Evolutionary conservation across 2,113 vertebrate genomes (phyloP).

Genomic region (Uria aalge): DNA sequence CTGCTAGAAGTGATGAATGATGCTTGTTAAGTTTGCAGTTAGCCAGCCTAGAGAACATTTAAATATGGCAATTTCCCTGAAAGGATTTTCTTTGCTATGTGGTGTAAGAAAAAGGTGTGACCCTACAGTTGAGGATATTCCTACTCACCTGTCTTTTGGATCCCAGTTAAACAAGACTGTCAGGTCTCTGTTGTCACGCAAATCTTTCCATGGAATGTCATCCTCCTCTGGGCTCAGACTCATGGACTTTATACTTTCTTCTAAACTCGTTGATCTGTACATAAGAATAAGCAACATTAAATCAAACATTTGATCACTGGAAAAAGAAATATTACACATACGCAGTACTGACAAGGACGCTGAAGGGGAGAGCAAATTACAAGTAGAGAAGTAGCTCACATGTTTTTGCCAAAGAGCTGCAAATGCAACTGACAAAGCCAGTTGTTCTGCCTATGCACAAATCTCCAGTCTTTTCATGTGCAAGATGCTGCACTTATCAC

Average conservation of each 20-base stretch:
- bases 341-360: fast-evolving
- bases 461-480: fast-evolving
- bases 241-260: constrained; percentile 97
- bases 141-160: constrained; percentile 85
- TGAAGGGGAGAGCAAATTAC: background rate
- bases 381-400: background rate
- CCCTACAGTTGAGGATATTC: background rate
- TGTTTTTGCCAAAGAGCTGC: background rate
- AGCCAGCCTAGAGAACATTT: background rate
- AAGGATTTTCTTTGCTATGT: background rate
- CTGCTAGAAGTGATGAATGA: background rate
- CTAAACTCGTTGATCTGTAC: constrained; percentile 86
- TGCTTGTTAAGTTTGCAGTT: background rate
- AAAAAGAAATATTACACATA: background rate
- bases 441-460: fast-evolving
- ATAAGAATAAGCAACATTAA: background rate
- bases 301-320: background rate
- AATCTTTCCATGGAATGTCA: constrained; percentile 92
- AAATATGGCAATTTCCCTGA: background rate
- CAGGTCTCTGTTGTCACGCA: constrained; percentile 95
- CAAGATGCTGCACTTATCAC: background rate
- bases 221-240: constrained; percentile 92
- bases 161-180: constrained; percentile 93
- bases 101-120: background rate
- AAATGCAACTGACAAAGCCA: background rate